A percentile compares a stretch with the other conserved stretches of the same genome.
These are phyloP conservation scores for Tragulus kanchil DNA, from an alignment of 2,113 vertebrate species.

Conservation along the genomic window DNA sequence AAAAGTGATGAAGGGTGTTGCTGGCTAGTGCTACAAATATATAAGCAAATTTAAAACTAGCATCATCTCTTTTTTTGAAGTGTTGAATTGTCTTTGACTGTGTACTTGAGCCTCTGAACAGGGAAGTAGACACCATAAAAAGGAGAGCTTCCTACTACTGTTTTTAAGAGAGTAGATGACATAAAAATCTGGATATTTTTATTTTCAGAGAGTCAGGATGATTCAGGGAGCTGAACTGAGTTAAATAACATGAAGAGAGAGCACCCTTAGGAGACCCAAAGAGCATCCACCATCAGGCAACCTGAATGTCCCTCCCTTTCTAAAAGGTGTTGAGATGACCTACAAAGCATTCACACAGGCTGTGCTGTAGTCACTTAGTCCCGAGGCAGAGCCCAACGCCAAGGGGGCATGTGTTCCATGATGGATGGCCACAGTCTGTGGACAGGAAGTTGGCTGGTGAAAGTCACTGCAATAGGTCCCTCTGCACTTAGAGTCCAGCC, in stretches of 20 bases:
- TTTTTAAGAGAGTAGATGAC: background rate
- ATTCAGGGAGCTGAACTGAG: background rate
- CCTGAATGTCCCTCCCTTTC: background rate
- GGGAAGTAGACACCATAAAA: background rate
- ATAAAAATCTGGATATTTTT: constrained; percentile 18
- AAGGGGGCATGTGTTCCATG: background rate
- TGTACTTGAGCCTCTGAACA: background rate
- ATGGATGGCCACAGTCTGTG: background rate
- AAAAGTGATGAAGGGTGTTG: background rate
- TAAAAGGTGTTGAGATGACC: background rate
- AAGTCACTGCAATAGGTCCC: background rate
- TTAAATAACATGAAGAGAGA: background rate
- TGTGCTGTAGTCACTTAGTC: background rate
- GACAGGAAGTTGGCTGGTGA: background rate
- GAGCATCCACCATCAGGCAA: background rate
- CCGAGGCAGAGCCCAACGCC: background rate
- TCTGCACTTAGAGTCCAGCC: background rate
- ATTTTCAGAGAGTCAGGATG: constrained; percentile 36
- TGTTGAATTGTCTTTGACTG: background rate
- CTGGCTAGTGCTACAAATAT: background rate
- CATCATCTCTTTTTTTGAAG: background rate
- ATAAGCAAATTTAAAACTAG: background rate
- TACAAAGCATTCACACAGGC: background rate
- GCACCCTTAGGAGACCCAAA: background rate
- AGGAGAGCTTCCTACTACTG: background rate